Conservation (phyloP, 2,113 vertebrate species). For the Phocoena sinus region DNA sequence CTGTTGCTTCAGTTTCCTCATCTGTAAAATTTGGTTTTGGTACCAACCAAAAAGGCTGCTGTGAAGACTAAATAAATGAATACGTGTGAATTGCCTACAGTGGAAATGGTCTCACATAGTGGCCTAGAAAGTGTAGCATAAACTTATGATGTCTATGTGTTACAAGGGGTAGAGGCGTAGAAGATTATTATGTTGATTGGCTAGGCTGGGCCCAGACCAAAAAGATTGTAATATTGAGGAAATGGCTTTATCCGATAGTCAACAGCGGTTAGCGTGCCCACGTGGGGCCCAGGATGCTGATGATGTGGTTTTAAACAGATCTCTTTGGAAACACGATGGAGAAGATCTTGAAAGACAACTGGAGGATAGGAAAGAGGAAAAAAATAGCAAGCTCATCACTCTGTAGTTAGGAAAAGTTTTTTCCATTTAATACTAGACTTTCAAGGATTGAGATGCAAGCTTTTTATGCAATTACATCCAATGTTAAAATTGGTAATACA, state of each 20-base stretch:
- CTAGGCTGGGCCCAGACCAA: not conserved
- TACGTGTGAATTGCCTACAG: not conserved
- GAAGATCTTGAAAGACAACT: not conserved
- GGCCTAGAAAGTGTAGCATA: not conserved
- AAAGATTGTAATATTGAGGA: not conserved
- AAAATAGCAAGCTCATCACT: constrained; percentile 60
- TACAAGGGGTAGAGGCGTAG: not conserved
- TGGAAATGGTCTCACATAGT: not conserved
- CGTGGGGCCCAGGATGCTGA: not conserved
- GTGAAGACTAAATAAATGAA: not conserved
- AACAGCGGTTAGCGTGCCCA: not conserved
- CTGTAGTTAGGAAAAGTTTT: constrained; percentile 83
- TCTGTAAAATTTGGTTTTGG: not conserved
- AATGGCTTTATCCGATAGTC: not conserved
- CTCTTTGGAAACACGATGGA: not conserved
- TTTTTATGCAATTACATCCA: constrained; percentile 91
- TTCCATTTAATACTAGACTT: constrained; percentile 92
- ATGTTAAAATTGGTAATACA: constrained; percentile 92
- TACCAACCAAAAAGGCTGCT: not conserved
- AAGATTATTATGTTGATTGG: not conserved
- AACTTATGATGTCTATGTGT: not conserved
- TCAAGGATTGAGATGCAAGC: constrained; percentile 88
- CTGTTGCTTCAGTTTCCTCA: not conserved
- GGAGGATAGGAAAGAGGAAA: not conserved
- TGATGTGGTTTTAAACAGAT: not conserved